These are phyloP conservation scores for Thysanoteuthis rhombus DNA, from an alignment of 2,888 invertebrate species.

Conservation along the genomic window DNA sequence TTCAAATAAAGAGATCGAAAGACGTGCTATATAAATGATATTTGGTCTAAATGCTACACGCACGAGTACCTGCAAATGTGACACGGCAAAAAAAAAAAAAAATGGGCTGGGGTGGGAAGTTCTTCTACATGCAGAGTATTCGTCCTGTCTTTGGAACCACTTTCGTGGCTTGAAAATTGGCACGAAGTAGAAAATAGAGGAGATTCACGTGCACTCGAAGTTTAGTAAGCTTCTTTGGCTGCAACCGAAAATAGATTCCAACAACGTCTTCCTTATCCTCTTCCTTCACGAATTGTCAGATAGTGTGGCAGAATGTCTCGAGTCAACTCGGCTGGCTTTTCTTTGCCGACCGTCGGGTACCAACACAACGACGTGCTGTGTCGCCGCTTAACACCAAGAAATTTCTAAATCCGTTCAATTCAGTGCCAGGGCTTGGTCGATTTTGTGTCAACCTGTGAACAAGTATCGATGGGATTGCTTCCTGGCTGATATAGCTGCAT, in stretches of 20 bases:
- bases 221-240: not conserved
- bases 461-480: too few species aligned
- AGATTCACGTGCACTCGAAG: not conserved
- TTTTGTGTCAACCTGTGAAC: too few species aligned
- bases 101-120: too few species aligned
- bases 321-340: not conserved
- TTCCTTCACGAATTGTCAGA: constrained; percentile 12
- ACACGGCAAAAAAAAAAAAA: too few species aligned
- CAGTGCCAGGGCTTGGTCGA: too few species aligned
- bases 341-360: not conserved
- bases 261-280: not conserved
- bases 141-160: too few species aligned
- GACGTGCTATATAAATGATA: too few species aligned
- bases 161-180: not conserved
- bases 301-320: not conserved
- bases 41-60: too few species aligned
- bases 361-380: not conserved
- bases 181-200: not conserved
- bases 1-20: too few species aligned
- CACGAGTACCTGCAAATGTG: too few species aligned
- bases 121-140: too few species aligned
- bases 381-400: not conserved
- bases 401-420: not conserved
- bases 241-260: not conserved
- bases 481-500: too few species aligned